Evolutionary conservation across 2,888 invertebrate species (phyloP), one percentile per base, ranked within the genome.

Genomic region (Gymnosoma rotundatum): DNA sequence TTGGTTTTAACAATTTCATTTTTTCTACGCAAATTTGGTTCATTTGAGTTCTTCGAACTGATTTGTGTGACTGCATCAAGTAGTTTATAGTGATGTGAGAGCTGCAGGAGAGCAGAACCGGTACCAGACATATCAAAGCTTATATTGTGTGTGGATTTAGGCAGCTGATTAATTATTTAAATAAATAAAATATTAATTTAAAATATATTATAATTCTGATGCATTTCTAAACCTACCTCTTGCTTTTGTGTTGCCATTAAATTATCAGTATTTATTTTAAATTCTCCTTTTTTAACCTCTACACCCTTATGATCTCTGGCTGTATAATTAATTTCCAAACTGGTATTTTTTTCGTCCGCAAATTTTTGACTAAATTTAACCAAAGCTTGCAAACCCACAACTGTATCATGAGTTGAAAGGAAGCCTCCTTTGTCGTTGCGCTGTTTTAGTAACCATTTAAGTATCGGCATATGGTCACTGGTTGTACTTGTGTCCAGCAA

Each of bases 351-450:
- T 9, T 18, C n/a, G n/a, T 93, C 92, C 52, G 95, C 92, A 32
- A 42, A 25, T 87, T 93, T 93, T 78, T 93, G 93, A 2, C 94
- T 94, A 83, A 95, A 92, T 88, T 94, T 93, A 25, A 95, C 94
- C 56, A 96, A 93, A 14, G 54, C 67, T 25, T 54, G 54, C 80
- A 96, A 92, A 25, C 95, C 96, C 60, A 96, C 93, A 8, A 95
- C 95, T 0, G 96, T 96, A 88, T 96, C 96, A 93, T 95, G 96
- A 0, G 96, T 96, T 0, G 96, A 94, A 0, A 94, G 91, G 87
- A 96, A 96, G 1, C 95, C 96, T 3, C 96, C 96, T 1, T 93
- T 91, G 0, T 93, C 90, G 75, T 94, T 94, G 54, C 95, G 92
- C 88, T 95, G 95, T 6, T 94, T 93, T 6, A 94, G 93, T 94